Evolutionary conservation across 2,888 invertebrate species (phyloP).

Genomic region (Lasioglossum oenotherae): DNA sequence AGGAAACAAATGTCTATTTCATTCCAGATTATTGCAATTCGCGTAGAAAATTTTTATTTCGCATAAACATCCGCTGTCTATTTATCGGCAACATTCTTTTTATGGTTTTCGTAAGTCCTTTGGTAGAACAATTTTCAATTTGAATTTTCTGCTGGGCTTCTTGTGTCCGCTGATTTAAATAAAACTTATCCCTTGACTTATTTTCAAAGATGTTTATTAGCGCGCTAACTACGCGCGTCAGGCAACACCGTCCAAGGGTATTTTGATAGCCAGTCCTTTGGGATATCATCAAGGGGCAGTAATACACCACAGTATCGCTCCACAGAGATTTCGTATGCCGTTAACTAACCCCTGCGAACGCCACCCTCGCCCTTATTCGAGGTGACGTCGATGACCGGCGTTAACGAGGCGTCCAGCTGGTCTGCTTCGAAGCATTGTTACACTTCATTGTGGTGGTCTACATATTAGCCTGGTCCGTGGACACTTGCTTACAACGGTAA

Average conservation of each 20-base stretch:
- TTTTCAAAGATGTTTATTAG: not conserved
- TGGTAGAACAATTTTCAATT: no score
- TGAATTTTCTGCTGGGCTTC: no score
- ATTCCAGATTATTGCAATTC: no score
- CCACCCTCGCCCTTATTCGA: conserved; percentile 20
- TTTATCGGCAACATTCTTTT: no score
- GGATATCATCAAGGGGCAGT: conserved; percentile 37
- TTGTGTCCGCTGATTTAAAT: no score
- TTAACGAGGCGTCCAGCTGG: conserved; percentile 36
- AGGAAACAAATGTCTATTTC: no score
- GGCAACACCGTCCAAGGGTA: not conserved
- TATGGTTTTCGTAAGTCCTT: no score
- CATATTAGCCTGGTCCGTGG: not conserved
- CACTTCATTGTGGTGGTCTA: not conserved
- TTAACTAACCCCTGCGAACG: conserved; percentile 27
- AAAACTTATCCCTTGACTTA: not conserved
- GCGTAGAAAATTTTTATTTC: no score
- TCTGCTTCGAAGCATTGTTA: conserved; percentile 5
- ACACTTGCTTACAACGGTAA: not conserved
- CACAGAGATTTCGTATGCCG: conserved; percentile 40
- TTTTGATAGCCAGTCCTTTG: conserved; percentile 4
- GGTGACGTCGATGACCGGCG: conserved; percentile 37
- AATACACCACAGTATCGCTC: conserved; percentile 31
- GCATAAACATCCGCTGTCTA: no score
- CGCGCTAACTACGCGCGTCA: not conserved